Evolutionary conservation across 2,113 vertebrate species (phyloP), one percentile per base, ranked within the genome.

Genomic region (Colinus virginianus): DNA sequence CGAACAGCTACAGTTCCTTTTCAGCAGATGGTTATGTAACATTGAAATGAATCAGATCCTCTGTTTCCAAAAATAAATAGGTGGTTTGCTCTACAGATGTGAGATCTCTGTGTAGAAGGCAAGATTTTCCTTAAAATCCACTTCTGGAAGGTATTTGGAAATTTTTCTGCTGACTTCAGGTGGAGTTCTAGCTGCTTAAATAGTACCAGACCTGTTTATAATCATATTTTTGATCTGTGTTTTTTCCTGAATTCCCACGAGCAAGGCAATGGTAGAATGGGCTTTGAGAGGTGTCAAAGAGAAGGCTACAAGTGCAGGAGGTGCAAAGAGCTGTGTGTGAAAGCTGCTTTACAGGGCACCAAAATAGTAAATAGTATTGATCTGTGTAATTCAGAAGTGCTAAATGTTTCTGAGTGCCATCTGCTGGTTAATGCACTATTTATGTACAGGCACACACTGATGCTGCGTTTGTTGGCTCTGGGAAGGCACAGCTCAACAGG

Each of bases 21-120:
- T 81, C 45, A 90, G 95, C 76, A 95, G 82, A 87, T 86, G 87
- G 83, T 95, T 96, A 89, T 84, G 69, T 70, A 76, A 32, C 85
- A 77, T 30, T 91, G 84, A 88, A 96, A 94, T 40, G 69, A 90
- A 62, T n/a, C 94, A 92, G 74, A 77, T 49, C 4, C 71, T 40
- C 84, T 34, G 58, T 78, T 85, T 90, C 90, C 26, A 3, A 87
- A 89, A 94, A 85, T 90, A 91, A 76, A 43, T 0, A 1, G 8
- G 20, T 64, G 48, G 71, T 91, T 88, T 93, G 79, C 85, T 72
- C 58, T 78, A 71, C 88, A 84, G 95, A 88, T 91, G 78, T 91
- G 80, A 46, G 64, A 56, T 79, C 83, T 84, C 62, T 61, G 38
- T 68, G 64, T 85, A 43, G 30, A 62, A 90, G 87, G 90, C 40